Conservation (phyloP, 2,113 vertebrate genomes). For the Ranitomeya variabilis region DNA sequence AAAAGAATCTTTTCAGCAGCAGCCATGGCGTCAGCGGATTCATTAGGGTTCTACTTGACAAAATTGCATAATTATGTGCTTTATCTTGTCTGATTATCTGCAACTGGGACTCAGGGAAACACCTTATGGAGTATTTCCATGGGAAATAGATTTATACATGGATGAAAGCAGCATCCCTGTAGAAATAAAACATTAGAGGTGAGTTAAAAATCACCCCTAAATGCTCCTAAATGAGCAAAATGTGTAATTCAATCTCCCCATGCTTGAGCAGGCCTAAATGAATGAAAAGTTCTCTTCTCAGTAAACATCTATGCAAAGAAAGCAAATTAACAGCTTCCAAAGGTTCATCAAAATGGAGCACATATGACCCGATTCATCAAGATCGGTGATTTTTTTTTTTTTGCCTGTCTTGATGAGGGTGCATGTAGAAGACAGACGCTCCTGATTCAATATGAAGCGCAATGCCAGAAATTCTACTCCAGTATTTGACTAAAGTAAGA, state of each 20-base stretch:
- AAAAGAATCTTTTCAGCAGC: background rate
- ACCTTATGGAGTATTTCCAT: background rate
- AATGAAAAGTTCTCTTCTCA: background rate
- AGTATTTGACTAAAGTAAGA: no score
- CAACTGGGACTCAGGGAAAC: background rate
- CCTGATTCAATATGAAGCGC: no score
- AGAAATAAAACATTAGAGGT: background rate
- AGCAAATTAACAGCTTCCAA: background rate
- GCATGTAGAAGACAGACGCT: no score
- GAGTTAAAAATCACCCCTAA: background rate
- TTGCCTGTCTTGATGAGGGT: no score
- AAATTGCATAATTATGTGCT: slow-evolving; percentile 19
- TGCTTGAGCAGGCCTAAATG: background rate
- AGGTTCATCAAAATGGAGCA: no score
- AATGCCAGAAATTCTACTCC: no score
- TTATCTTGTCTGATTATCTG: slow-evolving; percentile 10
- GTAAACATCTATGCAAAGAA: background rate
- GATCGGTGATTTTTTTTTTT: no score
- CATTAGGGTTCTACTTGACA: background rate
- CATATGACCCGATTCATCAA: no score
- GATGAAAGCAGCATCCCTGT: background rate
- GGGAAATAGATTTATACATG: background rate
- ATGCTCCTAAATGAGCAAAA: background rate
- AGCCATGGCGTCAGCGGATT: slow-evolving; percentile 5
- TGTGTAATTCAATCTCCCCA: background rate